Conservation (phyloP, 2,113 vertebrate genomes). For the Misgurnus anguillicaudatus region DNA sequence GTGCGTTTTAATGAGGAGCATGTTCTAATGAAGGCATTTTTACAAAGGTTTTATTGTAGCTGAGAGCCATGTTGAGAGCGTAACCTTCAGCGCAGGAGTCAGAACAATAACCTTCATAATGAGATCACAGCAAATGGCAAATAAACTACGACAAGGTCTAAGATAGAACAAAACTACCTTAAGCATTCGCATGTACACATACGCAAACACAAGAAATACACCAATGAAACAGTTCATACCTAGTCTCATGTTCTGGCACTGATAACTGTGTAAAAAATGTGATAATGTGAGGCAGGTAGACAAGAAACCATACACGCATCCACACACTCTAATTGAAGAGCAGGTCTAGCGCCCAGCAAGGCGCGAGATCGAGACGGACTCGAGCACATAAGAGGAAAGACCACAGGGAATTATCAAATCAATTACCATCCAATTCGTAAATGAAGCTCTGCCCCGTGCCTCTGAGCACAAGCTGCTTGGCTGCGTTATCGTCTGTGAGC, state of each 20-base stretch:
- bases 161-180: slow-evolving; percentile 12
- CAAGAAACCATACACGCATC: background rate
- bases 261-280: slow-evolving; percentile 41
- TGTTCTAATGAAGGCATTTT: slow-evolving; percentile 65
- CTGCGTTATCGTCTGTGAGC: slow-evolving; percentile 83
- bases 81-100: slow-evolving; percentile 64
- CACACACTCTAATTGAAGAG: slow-evolving; percentile 76
- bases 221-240: too few relatives aligned
- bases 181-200: background rate
- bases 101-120: slow-evolving; percentile 51
- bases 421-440: slow-evolving; percentile 92
- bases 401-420: slow-evolving; percentile 89
- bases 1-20: slow-evolving; percentile 70
- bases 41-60: slow-evolving; percentile 56
- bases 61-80: slow-evolving; percentile 47
- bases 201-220: background rate
- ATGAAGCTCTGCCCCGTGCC: slow-evolving; percentile 83
- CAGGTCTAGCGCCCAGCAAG: slow-evolving; percentile 77
- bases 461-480: slow-evolving; percentile 86
- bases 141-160: slow-evolving; percentile 41
- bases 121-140: slow-evolving; percentile 49
- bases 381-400: slow-evolving; percentile 59
- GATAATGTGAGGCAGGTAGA: slow-evolving; percentile 45
- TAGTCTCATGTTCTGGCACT: too few relatives aligned
- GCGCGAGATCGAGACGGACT: slow-evolving; percentile 52